Evolutionary conservation across 2,113 vertebrate species (phyloP).

Genomic region (Oceanodroma tethys): DNA sequence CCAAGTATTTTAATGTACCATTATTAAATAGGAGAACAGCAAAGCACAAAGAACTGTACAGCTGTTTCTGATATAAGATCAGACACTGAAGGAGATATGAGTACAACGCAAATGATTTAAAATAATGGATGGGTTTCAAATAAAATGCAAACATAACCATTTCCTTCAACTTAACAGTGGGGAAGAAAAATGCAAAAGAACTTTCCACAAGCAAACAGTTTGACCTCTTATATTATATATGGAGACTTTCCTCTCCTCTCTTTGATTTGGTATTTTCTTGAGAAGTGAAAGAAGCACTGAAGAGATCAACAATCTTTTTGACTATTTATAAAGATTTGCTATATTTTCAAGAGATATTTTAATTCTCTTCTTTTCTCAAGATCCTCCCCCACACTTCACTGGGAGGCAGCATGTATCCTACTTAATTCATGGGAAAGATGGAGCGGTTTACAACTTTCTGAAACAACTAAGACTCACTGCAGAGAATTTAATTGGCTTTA

Average conservation of each 20-base stretch:
- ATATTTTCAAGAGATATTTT: not conserved
- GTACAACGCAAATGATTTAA: not conserved
- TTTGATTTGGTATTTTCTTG: not conserved
- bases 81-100: not conserved
- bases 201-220: not conserved
- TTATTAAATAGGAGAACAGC: not conserved
- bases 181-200: not conserved
- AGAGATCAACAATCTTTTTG: not conserved
- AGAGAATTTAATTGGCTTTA: not conserved
- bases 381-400: not conserved
- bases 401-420: not conserved
- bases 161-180: not conserved
- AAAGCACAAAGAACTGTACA: not conserved
- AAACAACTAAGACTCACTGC: not conserved
- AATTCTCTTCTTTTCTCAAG: not conserved
- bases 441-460: not conserved
- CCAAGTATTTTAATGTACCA: not conserved
- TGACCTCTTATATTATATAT: not conserved
- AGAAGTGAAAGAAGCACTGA: not conserved
- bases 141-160: not conserved
- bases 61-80: conserved; percentile 36
- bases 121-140: conserved; percentile 29
- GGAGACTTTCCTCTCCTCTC: not conserved
- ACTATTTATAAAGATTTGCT: not conserved
- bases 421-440: not conserved